Base-by-base conservation (phyloP, 2,888 invertebrate genomes). In the Taphrorychus bicolor region DNA sequence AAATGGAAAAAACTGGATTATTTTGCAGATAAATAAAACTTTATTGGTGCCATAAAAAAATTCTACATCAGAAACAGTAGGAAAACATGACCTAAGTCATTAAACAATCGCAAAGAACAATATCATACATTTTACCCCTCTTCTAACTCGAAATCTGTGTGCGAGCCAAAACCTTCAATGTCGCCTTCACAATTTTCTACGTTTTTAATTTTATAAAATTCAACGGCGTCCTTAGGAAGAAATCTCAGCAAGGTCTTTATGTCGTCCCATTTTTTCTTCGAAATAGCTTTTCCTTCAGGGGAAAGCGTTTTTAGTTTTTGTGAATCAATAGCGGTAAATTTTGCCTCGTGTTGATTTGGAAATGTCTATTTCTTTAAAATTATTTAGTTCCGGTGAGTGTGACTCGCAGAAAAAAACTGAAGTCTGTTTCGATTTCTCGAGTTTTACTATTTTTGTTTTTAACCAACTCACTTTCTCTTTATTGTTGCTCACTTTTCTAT, bases 401-500 rank as follows among this genome's bases (percentile, higher is more conserved):
- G 7, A 5, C 7, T 23, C 7, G 4, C 7, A 5, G 4, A 23
- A 23, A 23, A 5, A 5, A 7, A 23, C 5, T 4, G 24, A 7
- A 7, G 5, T 23, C 24, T 23, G 4, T 23, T 23, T 23, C 24
- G 7, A 23, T 23, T 58, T 58, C n/a, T 45, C 45, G 21, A 58
- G 58, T 23, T 23, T 59, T 21, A 49, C 19, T 22, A 21, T 16
- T 59, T 7, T 49, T 49, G 24, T 23, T 41, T 57, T 40, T 18
- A 57, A 17, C 57, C 40, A 32, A 16, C 19, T 57, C n/a, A 59
- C 5, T 19, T 42, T 59, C 19, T 60, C 32, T 32, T 17, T 59
- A 41, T 60, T 32, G 9, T 11, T 45, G 32, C 3, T 32, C 19
- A 78, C 88, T 53, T 68, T 59, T 52, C 45, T 48, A 40, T 69